Evolutionary conservation across 2,113 vertebrate genomes (phyloP).

Genomic region (Caracal caracal): DNA sequence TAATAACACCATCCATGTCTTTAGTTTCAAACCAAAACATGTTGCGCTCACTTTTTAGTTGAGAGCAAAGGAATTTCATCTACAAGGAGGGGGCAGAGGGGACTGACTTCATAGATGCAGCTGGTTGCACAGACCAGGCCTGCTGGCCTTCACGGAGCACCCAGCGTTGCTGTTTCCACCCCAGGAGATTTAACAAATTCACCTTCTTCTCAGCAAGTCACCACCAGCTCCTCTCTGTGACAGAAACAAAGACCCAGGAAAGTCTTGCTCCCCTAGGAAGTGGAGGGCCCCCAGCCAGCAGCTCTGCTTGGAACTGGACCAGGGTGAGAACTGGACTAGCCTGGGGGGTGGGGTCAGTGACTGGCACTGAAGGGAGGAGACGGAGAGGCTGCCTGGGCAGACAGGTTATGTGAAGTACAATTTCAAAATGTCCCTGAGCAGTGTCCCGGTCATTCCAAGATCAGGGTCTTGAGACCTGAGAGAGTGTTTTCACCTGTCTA

Average conservation of each 20-base stretch:
- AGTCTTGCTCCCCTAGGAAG: background rate
- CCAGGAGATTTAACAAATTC: background rate
- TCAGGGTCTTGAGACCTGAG: background rate
- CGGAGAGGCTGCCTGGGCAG: background rate
- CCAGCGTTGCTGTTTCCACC: background rate
- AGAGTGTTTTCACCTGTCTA: background rate
- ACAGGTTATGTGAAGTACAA: background rate
- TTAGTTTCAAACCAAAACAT: background rate
- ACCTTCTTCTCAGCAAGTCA: background rate
- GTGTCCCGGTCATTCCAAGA: no score
- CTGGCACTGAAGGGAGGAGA: no score
- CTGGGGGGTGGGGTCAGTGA: background rate
- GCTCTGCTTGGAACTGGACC: background rate
- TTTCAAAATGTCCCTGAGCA: background rate
- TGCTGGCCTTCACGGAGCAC: background rate
- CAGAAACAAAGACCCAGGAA: background rate
- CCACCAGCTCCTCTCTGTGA: background rate
- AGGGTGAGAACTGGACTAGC: background rate
- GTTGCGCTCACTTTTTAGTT: background rate
- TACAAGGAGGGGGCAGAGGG: background rate
- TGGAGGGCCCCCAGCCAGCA: background rate
- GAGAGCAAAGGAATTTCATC: background rate
- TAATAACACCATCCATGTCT: background rate
- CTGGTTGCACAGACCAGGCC: background rate
- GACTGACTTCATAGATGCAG: rapidly evolving